Evolutionary conservation across 2,113 vertebrate species (phyloP).

Genomic region (Xyrauchen texanus): DNA sequence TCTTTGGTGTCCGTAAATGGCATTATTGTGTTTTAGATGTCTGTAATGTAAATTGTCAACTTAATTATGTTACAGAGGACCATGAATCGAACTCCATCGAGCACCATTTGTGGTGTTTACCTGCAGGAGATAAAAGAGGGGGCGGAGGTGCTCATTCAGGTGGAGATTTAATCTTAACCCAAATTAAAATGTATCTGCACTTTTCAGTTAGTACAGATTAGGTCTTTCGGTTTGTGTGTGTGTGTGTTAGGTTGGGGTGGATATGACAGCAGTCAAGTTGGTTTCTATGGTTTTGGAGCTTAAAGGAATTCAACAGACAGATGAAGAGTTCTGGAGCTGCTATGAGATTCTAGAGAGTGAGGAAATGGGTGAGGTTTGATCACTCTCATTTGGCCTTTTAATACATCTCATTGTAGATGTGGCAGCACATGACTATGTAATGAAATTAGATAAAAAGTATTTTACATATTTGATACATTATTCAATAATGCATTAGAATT

Average conservation of each 20-base stretch:
- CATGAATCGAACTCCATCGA: not conserved
- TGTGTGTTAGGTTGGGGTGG: conserved; percentile 17
- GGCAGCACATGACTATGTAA: too few species aligned
- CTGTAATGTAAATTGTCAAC: too few species aligned
- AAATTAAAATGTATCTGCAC: not conserved
- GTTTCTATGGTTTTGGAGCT: conserved; percentile 30
- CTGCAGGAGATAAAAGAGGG: conserved; percentile 22
- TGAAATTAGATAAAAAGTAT: too few species aligned
- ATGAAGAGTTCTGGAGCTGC: conserved; percentile 35
- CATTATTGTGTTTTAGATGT: too few species aligned
- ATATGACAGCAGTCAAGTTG: conserved; percentile 14
- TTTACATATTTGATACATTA: too few species aligned
- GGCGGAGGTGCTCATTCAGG: conserved; percentile 21
- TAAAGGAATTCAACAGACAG: not conserved
- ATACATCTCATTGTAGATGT: too few species aligned
- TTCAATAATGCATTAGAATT: too few species aligned
- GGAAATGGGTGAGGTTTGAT: conserved; percentile 18
- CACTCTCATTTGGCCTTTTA: not conserved
- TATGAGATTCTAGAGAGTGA: conserved; percentile 30
- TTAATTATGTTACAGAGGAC: too few species aligned
- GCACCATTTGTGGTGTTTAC: conserved; percentile 34
- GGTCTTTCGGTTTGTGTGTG: not conserved
- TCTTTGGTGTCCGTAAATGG: too few species aligned
- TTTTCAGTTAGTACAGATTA: not conserved
- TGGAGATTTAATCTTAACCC: not conserved